Base-by-base conservation (phyloP, 2,113 vertebrate genomes). In the Gobio gobio region DNA sequence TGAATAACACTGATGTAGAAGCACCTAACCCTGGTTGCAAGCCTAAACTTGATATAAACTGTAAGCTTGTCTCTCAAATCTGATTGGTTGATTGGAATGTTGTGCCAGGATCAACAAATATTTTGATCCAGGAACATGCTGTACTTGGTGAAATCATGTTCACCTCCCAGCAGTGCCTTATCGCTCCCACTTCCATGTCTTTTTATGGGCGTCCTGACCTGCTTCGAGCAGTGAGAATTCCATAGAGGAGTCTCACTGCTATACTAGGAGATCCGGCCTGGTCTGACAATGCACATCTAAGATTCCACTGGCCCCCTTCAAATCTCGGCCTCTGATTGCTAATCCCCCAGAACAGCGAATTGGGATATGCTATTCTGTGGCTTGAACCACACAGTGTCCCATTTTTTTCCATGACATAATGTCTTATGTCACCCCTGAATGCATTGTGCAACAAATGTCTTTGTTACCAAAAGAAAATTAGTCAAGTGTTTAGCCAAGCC, bases 191-290 rank as follows among this genome's bases (percentile, higher is more conserved):
- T 80, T 80, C 58, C 68, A 86, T 81, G 70, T 86, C 86, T 92
- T 91, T 92, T 92, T 93, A 87, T 90, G 91, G 91, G 80, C 0
- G 9, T 64, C 4, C 51, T 89, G 89, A 86, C 88, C 92, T 90
- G 78, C 84, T 91, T 91, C 66, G 85, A 89, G 18, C 63, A 68
- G 5, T 68, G 79, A 83, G 80, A 90, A 90, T 92, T 86, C 90
- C 85, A 91, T 20, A 80, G 45, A 83, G 63, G 33, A 40, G 88
- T 89, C 84, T 56, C 33, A 87, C 83, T 61, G 76, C 85, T 83
- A 88, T 85, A 85, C 82, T 68, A 70, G 73, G 88, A 82, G 73
- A 54, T 59, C 45, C 36, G 47, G 45, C 68, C 9, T 36, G 64
- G 16, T 75, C 63, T 72, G 75, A 75, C 74, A 85, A 45, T 63